Base-by-base conservation (phyloP, 2,888 invertebrate genomes). In the Agapostemon virescens region DNA sequence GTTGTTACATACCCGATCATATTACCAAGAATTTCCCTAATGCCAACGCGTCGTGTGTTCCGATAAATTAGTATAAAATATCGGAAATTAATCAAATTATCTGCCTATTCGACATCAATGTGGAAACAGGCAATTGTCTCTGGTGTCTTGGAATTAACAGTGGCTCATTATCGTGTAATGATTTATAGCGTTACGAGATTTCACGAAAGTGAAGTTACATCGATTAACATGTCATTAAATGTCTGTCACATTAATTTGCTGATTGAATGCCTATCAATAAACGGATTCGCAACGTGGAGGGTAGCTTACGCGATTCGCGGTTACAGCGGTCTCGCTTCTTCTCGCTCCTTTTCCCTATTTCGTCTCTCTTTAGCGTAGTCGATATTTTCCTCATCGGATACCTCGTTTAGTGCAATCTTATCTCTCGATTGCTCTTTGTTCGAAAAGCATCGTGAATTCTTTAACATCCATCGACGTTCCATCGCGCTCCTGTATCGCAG, bases 231-330 rank as follows among this genome's bases (percentile, higher is more conserved):
- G 23, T 36, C 30, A 49, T 74, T 45, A 72, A 71, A 72, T 72
- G 13, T 9, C 30, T 13, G 40, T n/a, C 75, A 7, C 23, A 38
- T 30, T 71, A 75, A 71, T 74, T 68, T 58, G 64, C 75, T 42
- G 76, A 75, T 76, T 69, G 30, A 49, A 23, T 58, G 69, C 17
- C 69, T 20, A 72, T 58, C 42, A 69, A 66, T 75, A 69, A 20
- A 36, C 33, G 15, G 36, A 36, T 11, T 20, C 20, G 33, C 13
- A 13, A 36, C n/a, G 30, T 61, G 13, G 30, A n/a, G 30, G 30
- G 58, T 30, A 6, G 26, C 26, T 26, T 55, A 26, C 17, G 15
- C 55, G 15, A 55, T 55, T 15, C 7, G 55, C 26, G 55, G 55
- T 26, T 26, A 55, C 15, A 0, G 15, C 6, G 15, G 26, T 2